Conservation (phyloP, 2,113 vertebrate genomes). For the Calidris pugnax region DNA sequence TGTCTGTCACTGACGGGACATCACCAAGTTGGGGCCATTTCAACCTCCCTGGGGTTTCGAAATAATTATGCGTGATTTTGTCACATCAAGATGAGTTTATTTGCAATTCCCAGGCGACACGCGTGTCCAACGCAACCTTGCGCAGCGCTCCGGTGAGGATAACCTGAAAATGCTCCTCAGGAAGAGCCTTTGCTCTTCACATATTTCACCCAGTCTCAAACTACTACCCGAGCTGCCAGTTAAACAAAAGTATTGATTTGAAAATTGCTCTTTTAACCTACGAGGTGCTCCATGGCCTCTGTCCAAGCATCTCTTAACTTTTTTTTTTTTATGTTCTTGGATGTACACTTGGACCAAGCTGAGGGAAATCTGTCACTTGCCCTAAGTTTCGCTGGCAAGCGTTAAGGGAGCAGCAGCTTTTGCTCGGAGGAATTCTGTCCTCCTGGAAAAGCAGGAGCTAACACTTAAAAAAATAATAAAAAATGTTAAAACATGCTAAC, state of each 20-base stretch:
- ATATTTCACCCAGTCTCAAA: conserved; percentile 42
- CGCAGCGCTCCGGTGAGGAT: not conserved
- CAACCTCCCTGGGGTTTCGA: conserved; percentile 36
- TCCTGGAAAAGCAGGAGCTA: not conserved
- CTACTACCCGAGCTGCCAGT: conserved; percentile 23
- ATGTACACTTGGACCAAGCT: conserved; percentile 13
- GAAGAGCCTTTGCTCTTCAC: conserved; percentile 31
- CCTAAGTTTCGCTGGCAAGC: not conserved
- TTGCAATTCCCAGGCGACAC: conserved; percentile 44
- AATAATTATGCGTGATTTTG: conserved; percentile 63
- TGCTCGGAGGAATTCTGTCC: not conserved
- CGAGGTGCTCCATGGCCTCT: conserved; percentile 47
- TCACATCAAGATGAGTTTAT: conserved; percentile 66
- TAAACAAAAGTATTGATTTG: conserved; percentile 74
- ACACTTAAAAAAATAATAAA: not conserved
- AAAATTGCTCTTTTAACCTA: conserved; percentile 72
- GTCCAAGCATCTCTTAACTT: conserved; percentile 48
- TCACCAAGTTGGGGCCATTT: conserved; percentile 35
- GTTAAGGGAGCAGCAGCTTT: not conserved
- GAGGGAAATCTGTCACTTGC: conserved; percentile 50
- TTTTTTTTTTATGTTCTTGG: conserved; percentile 45
- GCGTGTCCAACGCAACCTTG: not conserved
- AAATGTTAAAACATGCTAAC: not conserved
- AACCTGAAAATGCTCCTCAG: conserved; percentile 10
- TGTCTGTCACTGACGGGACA: conserved; percentile 50